Evolutionary conservation across 2,888 invertebrate species (phyloP).

Genomic region (Eumerus sabulonum): DNA sequence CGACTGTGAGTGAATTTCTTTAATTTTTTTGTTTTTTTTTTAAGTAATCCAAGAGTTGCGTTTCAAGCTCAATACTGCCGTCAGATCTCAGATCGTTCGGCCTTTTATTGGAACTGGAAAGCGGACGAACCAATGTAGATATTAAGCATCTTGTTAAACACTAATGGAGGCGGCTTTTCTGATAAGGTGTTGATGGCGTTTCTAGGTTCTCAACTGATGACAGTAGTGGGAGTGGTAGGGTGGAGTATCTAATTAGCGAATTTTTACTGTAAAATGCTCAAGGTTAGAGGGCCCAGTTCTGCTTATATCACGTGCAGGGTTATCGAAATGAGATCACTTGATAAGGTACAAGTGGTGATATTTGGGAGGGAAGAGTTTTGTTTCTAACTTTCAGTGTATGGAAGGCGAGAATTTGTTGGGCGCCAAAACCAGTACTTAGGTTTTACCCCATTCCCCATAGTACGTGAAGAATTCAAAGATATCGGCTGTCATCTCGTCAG

Average conservation of each 20-base stretch:
- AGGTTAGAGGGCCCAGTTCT: not conserved
- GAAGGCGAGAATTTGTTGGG: no score
- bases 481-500: conserved; percentile 34
- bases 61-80: conserved; percentile 19
- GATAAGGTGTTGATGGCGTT: conserved; percentile 31
- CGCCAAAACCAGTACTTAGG: no score
- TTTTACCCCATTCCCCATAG: no score
- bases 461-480: no score
- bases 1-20: not conserved
- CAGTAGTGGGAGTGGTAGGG: conserved; percentile 23
- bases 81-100: not conserved
- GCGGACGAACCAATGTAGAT: not conserved
- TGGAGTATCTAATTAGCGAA: conserved; percentile 4
- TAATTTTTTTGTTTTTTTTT: not conserved
- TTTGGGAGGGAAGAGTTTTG: no score
- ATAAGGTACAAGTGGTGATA: no score
- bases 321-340: not conserved
- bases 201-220: not conserved
- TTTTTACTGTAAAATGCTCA: not conserved
- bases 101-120: conserved; percentile 38
- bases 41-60: conserved; percentile 6
- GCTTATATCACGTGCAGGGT: not conserved
- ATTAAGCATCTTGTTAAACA: conserved; percentile 42
- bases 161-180: conserved; percentile 48
- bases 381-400: no score